These are phyloP conservation scores for Macquaria australasica DNA, from an alignment of 2,113 vertebrate species.

Conservation along the genomic window DNA sequence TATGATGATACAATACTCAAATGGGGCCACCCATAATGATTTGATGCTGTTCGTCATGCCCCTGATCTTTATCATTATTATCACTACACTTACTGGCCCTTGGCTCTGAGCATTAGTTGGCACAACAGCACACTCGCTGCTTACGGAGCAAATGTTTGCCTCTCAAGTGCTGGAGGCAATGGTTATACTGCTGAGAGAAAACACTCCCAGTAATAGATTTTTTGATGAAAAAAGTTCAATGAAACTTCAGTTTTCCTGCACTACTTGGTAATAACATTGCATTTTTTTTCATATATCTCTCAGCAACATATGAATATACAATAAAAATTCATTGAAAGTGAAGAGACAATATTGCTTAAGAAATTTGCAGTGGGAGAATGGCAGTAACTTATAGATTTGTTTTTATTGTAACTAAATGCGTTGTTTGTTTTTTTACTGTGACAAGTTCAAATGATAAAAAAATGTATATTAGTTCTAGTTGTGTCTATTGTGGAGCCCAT, in stretches of 20 bases:
- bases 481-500: not conserved
- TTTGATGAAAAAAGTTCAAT: conserved; percentile 25
- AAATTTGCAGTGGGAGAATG: not conserved
- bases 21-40: conserved; percentile 24
- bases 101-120: conserved; percentile 28
- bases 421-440: not conserved
- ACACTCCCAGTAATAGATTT: conserved; percentile 44
- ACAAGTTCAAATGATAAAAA: not conserved
- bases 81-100: conserved; percentile 31
- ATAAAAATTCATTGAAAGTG: not conserved
- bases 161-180: not conserved
- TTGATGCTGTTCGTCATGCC: conserved; percentile 31
- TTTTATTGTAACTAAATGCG: not conserved
- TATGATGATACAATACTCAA: conserved; percentile 15
- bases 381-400: not conserved
- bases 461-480: not conserved
- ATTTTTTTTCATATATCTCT: not conserved
- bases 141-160: conserved; percentile 36
- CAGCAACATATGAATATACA: not conserved
- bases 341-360: not conserved
- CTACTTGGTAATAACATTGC: not conserved
- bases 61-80: conserved; percentile 38
- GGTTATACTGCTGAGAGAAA: conserved; percentile 38
- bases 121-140: conserved; percentile 28
- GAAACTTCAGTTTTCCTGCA: not conserved